A percentile compares a stretch with the other conserved stretches of the same genome.
phyloP scores from a whole-genome alignment of 2,113 vertebrate species.

The Meriones unguiculatus region DNA sequence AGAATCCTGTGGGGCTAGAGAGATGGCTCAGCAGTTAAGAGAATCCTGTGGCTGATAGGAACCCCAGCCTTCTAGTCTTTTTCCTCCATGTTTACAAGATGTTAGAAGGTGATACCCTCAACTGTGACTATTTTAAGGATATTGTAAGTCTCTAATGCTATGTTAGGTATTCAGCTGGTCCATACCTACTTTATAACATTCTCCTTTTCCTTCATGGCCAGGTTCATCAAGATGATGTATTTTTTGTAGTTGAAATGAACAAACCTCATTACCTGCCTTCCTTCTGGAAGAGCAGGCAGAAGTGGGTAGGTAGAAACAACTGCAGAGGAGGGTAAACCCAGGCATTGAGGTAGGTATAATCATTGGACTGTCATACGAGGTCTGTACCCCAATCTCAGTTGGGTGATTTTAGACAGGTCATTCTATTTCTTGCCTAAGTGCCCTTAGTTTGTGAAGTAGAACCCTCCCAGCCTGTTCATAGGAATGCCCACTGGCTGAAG shows the following conservation, averaged over 20 bases:
- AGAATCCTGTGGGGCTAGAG: not conserved
- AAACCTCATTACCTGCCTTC: not conserved
- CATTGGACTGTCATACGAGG: not conserved
- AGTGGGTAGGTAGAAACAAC: not conserved
- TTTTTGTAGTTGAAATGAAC: not conserved
- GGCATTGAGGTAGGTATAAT: not conserved
- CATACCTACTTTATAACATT: not conserved
- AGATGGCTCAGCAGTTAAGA: not conserved
- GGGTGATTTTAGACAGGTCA: not conserved
- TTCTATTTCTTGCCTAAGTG: not conserved
- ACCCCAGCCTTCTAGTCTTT: conserved; percentile 5
- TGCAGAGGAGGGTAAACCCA: not conserved
- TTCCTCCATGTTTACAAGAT: conserved; percentile 4
- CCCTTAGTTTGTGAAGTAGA: not conserved
- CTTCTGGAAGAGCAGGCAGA: not conserved
- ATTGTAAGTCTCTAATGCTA: not conserved
- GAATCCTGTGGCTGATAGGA: not conserved
- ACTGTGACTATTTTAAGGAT: conserved; percentile 61
- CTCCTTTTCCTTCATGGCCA: not conserved
- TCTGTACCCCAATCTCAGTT: not conserved
- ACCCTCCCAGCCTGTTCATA: not conserved
- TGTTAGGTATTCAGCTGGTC: not conserved
- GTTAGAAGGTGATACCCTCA: not conserved
- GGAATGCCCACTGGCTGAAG: not conserved
- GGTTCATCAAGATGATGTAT: not conserved